Evolutionary conservation across 1,140 invertebrate species (phyloP), one percentile per base, ranked within the genome.

Genomic region (Pygmarrhopalites habei): DNA sequence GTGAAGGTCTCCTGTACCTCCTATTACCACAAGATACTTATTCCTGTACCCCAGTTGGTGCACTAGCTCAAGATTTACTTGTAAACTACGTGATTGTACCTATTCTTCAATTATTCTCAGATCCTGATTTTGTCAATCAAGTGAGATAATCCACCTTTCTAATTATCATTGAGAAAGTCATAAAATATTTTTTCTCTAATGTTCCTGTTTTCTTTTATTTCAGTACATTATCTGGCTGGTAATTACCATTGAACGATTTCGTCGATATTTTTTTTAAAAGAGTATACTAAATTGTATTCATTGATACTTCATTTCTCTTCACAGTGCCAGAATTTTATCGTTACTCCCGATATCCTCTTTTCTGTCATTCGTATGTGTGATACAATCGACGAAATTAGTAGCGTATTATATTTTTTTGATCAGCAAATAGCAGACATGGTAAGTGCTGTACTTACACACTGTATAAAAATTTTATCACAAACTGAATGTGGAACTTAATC

Each of bases 71-170:
- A 73, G 90, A 94, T 75, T 81, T 96, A 46, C 80, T 94, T 70
- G 83, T 88, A 23, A 86, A 88, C 71, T 81, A 83, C 67, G 82
- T 95, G 46, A 83, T 95, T 61, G 78, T 84, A 66, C 90, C 92
- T 4, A 76, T 92, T 3, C 79, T 96, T 43, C 80, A 87, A 74
- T 78, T 90, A 70, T 77, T 95, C 52, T 90, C 90, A 29, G 91
- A 96, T 79, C 92, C 94, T 60, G 91, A 95, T 81, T 95, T 92
- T 75, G 87, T 97, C 68, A 96, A 96, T 81, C n/a, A n/a, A n/a
- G n/a, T n/a, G n/a, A n/a, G n/a, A n/a, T n/a, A n/a, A n/a, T n/a
- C n/a, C n/a, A n/a, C n/a, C n/a, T n/a, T n/a, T n/a, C n/a, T n/a
- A n/a, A n/a, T n/a, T n/a, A n/a, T n/a, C n/a, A n/a, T n/a, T n/a